These are phyloP conservation scores for Philotrypesis tridentata DNA, from an alignment of 1,140 invertebrate species.

Conservation along the genomic window DNA sequence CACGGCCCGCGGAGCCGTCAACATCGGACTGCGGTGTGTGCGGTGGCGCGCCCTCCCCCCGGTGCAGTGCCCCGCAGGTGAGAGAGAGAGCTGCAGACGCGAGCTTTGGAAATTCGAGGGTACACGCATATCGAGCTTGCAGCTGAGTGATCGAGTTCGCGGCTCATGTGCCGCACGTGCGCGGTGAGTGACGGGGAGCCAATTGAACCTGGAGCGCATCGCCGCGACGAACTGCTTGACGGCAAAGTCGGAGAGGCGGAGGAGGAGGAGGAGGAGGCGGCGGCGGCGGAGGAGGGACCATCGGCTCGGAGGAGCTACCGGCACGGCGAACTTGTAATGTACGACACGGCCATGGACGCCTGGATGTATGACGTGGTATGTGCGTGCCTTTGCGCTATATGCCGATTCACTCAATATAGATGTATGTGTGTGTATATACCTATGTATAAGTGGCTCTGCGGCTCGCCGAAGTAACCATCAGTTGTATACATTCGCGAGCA, in stretches of 20 bases:
- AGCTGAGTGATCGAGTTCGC: background rate
- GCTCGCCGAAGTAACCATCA: background rate
- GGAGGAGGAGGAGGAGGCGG: background rate
- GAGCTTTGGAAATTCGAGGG: no score
- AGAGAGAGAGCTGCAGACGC: no score
- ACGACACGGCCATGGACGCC: conserved; percentile 67
- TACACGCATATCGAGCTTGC: background rate
- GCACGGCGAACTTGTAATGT: conserved; percentile 52
- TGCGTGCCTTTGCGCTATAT: background rate
- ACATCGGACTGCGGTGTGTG: conserved; percentile 45
- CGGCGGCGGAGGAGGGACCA: background rate
- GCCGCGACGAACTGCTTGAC: background rate
- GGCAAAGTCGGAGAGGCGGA: background rate
- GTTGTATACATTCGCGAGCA: conserved; percentile 32
- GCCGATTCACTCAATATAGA: background rate
- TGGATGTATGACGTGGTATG: conserved; percentile 72
- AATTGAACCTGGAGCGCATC: no score
- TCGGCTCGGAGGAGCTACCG: conserved; percentile 11
- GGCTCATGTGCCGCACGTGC: conserved; percentile 29
- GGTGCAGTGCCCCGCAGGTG: background rate
- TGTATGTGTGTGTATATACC: background rate
- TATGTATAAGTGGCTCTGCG: background rate
- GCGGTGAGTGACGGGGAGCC: conserved; percentile 6
- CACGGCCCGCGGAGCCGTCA: conserved; percentile 64
- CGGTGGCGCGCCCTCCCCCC: background rate